Base-by-base conservation (phyloP, 2,888 invertebrate genomes). In the Arctia plantaginis region DNA sequence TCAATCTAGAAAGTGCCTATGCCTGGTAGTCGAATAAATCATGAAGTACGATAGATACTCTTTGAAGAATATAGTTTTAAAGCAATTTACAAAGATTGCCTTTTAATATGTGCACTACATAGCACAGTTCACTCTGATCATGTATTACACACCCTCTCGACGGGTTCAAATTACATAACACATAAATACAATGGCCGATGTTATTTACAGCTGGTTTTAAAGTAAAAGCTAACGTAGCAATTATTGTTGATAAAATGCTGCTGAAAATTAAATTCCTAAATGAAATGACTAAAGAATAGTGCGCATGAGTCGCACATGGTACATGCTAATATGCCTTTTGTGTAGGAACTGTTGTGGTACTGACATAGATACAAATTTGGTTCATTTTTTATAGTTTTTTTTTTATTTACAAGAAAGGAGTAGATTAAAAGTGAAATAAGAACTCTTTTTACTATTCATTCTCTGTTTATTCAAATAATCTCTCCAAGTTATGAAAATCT, bases 101-200 rank as follows among this genome's bases (percentile, higher is more conserved):
- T 39, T 66, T 39, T n/a, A 27, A 39, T 23, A 35, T 35, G 10
- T 39, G 59, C 55, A 20, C 27, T 2, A 51, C 35, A 30, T 72
- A 66, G 66, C 27, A 41, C 35, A 15, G 55, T n/a, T 67, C 35
- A 77, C 73, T 70, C 67, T 75, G 75, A 71, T 66, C 83, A 78
- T 85, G 87, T 86, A 87, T 85, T 83, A 84, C 86, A 81, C 86
- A 84, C 82, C 81, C 81, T 79, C 80, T 83, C 85, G 80, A 85
- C 85, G 78, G 77, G 86, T 86, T 90, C 89, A 88, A 84, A 90
- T 92, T 91, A 92, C 91, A 90, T 91, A 91, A 90, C 90, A 86
- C 91, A 91, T 91, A 92, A 92, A 92, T 92, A 92, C 91, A 92
- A 91, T 91, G 85, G 86, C 74, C 79, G 71, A 77, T 87, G 87